Percentiles rank a stretch among this genome's conserved stretches.
These are phyloP conservation scores for Cecidostiba fungosa DNA, from an alignment of 2,888 invertebrate species.

Conservation along the genomic window DNA sequence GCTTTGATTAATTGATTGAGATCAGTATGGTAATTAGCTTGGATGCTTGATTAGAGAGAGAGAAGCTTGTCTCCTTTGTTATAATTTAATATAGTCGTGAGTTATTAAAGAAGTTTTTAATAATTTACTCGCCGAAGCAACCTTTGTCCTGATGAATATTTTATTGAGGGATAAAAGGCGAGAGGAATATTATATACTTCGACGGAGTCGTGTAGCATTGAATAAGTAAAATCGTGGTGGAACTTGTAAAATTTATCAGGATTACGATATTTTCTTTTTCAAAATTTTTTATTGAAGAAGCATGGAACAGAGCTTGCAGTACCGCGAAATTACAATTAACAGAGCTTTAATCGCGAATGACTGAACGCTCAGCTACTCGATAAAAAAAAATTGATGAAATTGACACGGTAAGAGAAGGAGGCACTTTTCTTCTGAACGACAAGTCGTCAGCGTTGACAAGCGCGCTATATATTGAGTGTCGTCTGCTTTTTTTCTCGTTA, in stretches of 20 bases:
- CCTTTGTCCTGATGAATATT: constrained; percentile 3
- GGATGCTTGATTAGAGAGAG: too few species aligned
- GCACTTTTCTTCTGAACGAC: background rate
- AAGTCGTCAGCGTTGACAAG: constrained; percentile 6
- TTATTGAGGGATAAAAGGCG: background rate
- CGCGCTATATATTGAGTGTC: background rate
- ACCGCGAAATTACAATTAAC: background rate
- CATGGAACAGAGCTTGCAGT: too few species aligned
- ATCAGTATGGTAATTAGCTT: too few species aligned
- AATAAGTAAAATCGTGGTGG: background rate
- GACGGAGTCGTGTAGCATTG: background rate
- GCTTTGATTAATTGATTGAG: too few species aligned
- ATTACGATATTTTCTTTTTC: too few species aligned
- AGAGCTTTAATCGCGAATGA: background rate
- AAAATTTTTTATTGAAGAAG: background rate
- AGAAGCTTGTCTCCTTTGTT: background rate
- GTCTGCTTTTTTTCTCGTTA: background rate
- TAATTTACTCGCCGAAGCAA: background rate
- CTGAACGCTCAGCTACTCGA: background rate
- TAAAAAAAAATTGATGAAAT: constrained; percentile 5
- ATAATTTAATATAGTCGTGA: background rate
- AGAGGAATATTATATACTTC: background rate
- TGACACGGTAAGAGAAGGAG: background rate
- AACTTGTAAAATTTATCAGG: too few species aligned
- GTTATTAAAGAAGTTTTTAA: background rate